phyloP scores from a whole-genome alignment of 2,113 vertebrate genomes.

The Ameiurus melas region DNA sequence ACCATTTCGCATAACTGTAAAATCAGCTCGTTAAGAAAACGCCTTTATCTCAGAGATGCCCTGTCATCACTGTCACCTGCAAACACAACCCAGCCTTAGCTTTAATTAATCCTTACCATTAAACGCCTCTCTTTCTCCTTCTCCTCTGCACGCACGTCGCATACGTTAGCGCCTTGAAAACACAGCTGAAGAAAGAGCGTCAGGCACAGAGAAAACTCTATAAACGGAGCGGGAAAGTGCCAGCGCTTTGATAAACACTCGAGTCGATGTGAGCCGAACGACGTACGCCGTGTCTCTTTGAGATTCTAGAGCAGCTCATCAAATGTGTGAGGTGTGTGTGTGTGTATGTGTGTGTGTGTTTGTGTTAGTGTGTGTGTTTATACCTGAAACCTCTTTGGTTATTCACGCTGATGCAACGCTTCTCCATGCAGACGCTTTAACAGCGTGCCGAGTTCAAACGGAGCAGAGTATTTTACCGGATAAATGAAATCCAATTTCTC shows the following conservation, averaged over 20 bases:
- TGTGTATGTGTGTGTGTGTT: conserved; percentile 39
- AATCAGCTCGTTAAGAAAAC: conserved; percentile 62
- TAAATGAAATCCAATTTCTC: conserved; percentile 56
- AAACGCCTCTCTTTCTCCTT: background rate
- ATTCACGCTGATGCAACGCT: background rate
- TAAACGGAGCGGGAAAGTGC: background rate
- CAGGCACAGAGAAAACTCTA: background rate
- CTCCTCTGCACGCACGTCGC: background rate
- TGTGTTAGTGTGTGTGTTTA: conserved; percentile 42
- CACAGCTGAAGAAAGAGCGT: conserved; percentile 36
- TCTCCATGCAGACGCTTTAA: background rate
- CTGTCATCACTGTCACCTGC: conserved; percentile 50
- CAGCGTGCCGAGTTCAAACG: conserved; percentile 56
- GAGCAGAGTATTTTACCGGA: conserved; percentile 51
- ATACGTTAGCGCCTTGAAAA: conserved; percentile 55
- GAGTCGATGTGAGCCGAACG: conserved; percentile 29
- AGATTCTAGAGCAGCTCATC: background rate
- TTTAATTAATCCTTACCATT: conserved; percentile 67
- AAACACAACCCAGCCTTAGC: conserved; percentile 29
- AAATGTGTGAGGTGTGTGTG: conserved; percentile 7
- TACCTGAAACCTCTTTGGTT: conserved; percentile 33
- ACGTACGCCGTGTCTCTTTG: background rate
- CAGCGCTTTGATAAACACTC: conserved; percentile 38
- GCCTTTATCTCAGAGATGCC: conserved; percentile 51
- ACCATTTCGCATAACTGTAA: conserved; percentile 44